These are phyloP conservation scores for Dicyrtomina minuta DNA, from an alignment of 2,888 invertebrate genomes.

Conservation along the genomic window DNA sequence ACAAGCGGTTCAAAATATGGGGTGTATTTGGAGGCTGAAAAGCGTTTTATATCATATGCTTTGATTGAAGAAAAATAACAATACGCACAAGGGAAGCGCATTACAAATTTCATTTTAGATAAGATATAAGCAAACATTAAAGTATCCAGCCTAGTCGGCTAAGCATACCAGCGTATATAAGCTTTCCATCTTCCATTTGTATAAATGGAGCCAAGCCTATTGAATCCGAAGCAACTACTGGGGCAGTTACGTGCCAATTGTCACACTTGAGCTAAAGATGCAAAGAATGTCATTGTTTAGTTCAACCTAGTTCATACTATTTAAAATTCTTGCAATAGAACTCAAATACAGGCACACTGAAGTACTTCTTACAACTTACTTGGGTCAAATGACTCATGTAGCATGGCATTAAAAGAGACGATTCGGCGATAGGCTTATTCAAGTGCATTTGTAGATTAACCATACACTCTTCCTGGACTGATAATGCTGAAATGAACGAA, in stretches of 20 bases:
- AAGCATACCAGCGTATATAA: conserved; percentile 49
- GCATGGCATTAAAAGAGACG: conserved; percentile 90
- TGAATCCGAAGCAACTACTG: conserved; percentile 49
- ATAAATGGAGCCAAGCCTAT: conserved; percentile 51
- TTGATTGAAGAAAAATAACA: not conserved
- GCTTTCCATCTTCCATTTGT: conserved; percentile 50
- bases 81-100: too few species aligned
- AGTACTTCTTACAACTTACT: conserved; percentile 54
- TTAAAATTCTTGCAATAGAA: too few species aligned
- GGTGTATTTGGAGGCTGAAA: conserved; percentile 66
- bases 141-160: not conserved
- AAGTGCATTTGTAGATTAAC: conserved; percentile 94
- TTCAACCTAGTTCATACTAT: too few species aligned
- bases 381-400: conserved; percentile 90
- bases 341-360: too few species aligned
- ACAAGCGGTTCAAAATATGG: conserved; percentile 69
- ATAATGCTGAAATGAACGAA: conserved; percentile 76
- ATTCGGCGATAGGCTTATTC: conserved; percentile 86
- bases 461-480: conserved; percentile 87
- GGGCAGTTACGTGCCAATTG: conserved; percentile 52
- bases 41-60: conserved; percentile 34
- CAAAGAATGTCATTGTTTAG: not conserved
- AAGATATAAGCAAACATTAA: not conserved
- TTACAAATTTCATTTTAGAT: not conserved
- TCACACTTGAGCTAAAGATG: conserved; percentile 47